A percentile compares a stretch with the other conserved stretches of the same genome.
Conservation (phyloP, 2,113 vertebrate genomes). For the Chaenogobius annularis region DNA sequence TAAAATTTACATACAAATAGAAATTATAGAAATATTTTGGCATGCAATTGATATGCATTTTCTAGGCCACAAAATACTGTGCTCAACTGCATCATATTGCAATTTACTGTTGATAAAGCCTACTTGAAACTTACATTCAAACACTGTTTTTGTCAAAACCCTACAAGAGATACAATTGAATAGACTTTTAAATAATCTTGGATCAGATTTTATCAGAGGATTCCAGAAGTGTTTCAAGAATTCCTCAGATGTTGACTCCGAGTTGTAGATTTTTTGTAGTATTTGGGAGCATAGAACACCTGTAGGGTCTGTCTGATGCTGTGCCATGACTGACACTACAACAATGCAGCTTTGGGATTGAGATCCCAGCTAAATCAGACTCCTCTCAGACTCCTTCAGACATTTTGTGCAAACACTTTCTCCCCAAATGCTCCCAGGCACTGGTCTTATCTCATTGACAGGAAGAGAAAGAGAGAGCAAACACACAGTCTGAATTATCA, state of each 20-base stretch:
- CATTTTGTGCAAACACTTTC: conserved; percentile 58
- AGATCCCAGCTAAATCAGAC: conserved; percentile 23
- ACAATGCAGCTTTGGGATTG: conserved; percentile 49
- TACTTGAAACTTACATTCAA: background rate
- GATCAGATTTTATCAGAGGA: background rate
- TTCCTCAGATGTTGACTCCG: background rate
- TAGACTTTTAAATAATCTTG: background rate
- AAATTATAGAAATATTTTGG: no score
- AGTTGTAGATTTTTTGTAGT: background rate
- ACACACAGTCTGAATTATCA: background rate
- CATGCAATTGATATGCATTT: no score
- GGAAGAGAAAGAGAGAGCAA: conserved; percentile 6
- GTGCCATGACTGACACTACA: conserved; percentile 39
- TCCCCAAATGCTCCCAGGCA: conserved; percentile 57
- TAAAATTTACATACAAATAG: no score
- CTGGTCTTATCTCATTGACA: conserved; percentile 56
- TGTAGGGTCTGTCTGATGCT: conserved; percentile 30
- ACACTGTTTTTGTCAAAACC: background rate
- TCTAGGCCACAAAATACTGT: background rate
- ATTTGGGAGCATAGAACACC: conserved; percentile 37
- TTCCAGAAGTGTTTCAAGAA: background rate
- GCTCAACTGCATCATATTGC: background rate
- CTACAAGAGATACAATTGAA: background rate
- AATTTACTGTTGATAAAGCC: background rate
- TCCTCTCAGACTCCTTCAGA: conserved; percentile 52